Evolutionary conservation across 1,140 invertebrate genomes (phyloP).

Genomic region (Ips typographus): DNA sequence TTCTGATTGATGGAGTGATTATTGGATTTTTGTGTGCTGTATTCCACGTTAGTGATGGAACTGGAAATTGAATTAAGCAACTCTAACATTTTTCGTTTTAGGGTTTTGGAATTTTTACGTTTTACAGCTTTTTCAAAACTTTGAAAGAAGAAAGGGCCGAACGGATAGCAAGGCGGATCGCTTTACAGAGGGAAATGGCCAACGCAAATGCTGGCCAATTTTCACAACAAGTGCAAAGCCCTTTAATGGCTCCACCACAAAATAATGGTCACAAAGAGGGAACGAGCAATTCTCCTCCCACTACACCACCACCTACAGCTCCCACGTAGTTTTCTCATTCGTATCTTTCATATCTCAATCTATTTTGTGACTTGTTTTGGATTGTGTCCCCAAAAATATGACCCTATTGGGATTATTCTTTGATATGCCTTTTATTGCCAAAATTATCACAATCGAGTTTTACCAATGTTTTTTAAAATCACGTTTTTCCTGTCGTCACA

Average conservation of each 20-base stretch:
- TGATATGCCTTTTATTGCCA: no score
- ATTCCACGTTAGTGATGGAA: constrained; percentile 40
- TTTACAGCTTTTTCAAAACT: constrained; percentile 39
- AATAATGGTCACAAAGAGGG: background rate
- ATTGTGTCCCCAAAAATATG: no score
- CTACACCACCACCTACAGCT: constrained; percentile 24
- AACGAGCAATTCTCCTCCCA: constrained; percentile 14
- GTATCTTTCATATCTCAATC: no score
- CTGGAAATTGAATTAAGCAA: background rate
- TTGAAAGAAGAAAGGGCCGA: constrained; percentile 37
- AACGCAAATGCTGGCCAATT: constrained; percentile 9
- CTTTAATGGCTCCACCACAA: constrained; percentile 2
- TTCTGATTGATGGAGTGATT: constrained; percentile 43
- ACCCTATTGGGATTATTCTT: no score
- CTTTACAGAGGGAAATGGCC: constrained; percentile 36
- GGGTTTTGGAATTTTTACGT: constrained; percentile 38
- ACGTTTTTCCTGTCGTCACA: no score
- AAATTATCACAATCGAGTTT: no score
- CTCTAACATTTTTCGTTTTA: constrained; percentile 17
- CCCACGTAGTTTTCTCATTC: constrained; percentile 12
- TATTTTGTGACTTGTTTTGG: no score
- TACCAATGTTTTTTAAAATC: no score
- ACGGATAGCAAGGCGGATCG: constrained; percentile 33
- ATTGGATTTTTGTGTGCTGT: constrained; percentile 42
- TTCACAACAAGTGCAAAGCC: background rate